phyloP scores from a whole-genome alignment of 2,113 vertebrate species.

The Peromyscus maniculatus region DNA sequence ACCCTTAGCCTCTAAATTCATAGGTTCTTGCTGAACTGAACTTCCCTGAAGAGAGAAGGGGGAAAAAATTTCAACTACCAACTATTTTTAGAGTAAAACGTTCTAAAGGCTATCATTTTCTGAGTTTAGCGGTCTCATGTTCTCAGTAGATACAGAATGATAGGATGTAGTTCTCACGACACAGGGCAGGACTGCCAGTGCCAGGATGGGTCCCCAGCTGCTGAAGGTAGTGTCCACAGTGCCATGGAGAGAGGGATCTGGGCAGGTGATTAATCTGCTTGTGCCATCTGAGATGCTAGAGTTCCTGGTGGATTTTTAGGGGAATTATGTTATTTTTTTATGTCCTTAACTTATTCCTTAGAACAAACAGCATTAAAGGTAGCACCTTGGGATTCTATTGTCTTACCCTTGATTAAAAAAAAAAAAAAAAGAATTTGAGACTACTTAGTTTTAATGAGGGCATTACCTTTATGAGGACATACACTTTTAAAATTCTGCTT shows the following conservation, averaged over 20 bases:
- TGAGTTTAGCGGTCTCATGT: neutral
- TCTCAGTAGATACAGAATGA: neutral
- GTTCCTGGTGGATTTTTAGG: neutral
- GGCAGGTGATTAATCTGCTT: neutral
- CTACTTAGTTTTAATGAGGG: constrained; percentile 13
- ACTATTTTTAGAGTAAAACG: neutral
- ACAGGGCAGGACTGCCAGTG: neutral
- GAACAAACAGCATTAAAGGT: neutral
- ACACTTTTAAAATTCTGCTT: neutral
- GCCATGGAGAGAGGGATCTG: neutral
- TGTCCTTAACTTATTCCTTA: constrained; percentile 13
- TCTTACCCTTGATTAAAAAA: constrained; percentile 11
- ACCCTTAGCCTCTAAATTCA: neutral
- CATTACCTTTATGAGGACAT: neutral
- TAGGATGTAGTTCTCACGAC: neutral
- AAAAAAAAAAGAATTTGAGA: neutral
- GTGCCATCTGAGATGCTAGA: neutral
- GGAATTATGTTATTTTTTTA: constrained; percentile 18
- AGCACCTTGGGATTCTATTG: constrained; percentile 32
- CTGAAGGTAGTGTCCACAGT: neutral
- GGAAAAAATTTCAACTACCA: neutral
- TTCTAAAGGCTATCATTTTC: neutral
- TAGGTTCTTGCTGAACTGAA: constrained; percentile 13
- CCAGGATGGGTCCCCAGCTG: neutral
- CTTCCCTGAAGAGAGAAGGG: neutral